These are phyloP conservation scores for Synanthedon vespiformis DNA, from an alignment of 2,888 invertebrate genomes.

Conservation along the genomic window DNA sequence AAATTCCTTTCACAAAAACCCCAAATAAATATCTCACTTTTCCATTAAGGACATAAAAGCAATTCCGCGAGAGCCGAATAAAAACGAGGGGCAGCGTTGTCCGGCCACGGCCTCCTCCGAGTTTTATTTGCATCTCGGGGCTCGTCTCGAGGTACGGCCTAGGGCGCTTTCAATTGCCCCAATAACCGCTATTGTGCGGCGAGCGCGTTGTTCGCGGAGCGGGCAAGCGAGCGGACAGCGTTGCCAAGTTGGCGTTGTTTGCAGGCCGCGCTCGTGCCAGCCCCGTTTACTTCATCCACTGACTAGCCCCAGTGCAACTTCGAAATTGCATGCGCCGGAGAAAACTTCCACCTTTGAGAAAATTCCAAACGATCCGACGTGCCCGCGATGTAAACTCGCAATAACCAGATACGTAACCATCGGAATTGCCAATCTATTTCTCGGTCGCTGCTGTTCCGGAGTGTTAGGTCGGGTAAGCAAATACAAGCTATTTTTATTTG, in stretches of 20 bases:
- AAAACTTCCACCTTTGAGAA: slow-evolving; percentile 59
- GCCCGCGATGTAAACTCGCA: slow-evolving; percentile 45
- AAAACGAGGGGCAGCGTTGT: slow-evolving; percentile 64
- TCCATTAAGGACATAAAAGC: slow-evolving; percentile 68
- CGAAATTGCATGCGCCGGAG: slow-evolving; percentile 51
- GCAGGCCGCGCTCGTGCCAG: slow-evolving; percentile 7
- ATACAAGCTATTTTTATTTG: too few species aligned
- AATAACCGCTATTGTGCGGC: slow-evolving; percentile 57
- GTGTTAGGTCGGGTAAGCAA: neutral
- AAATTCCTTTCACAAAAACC: slow-evolving; percentile 42
- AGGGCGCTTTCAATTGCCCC: slow-evolving; percentile 48
- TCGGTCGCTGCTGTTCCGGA: slow-evolving; percentile 16
- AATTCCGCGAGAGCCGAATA: slow-evolving; percentile 67
- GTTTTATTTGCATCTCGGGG: slow-evolving; percentile 64
- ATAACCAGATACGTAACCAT: slow-evolving; percentile 43
- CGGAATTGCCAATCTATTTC: slow-evolving; percentile 45
- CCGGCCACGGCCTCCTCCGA: slow-evolving; percentile 52
- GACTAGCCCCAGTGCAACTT: slow-evolving; percentile 43
- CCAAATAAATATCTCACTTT: slow-evolving; percentile 65
- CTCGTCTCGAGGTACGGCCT: slow-evolving; percentile 32
- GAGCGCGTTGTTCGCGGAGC: slow-evolving; percentile 9
- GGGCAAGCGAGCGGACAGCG: slow-evolving; percentile 4
- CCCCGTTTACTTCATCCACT: slow-evolving; percentile 15
- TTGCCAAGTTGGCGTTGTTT: slow-evolving; percentile 12
- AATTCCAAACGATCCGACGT: slow-evolving; percentile 47